Evolutionary conservation across 2,797 vertebrate species (phyloP), one percentile per base, ranked within the genome.

Genomic region (Orientallactaga sibirica): DNA sequence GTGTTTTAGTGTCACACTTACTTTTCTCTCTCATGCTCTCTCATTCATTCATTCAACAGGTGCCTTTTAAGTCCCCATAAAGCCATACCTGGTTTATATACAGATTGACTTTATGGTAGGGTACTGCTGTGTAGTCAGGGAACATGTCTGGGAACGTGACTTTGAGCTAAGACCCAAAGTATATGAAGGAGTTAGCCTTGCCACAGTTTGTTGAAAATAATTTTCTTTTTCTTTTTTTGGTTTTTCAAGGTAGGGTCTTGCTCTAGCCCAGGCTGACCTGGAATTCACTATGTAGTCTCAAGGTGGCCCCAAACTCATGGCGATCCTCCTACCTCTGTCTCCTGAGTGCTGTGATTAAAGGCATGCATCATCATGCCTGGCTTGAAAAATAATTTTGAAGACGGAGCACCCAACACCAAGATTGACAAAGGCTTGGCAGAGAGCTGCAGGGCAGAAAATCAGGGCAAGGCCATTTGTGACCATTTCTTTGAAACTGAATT

Each of bases 121-220:
- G 22, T 19, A 22, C 62, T 74, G 58, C 80, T 27, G 52, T 71
- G 7, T 29, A 55, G 11, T 82, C 68, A 64, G 41, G 22, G 29
- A 88, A 79, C 58, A 33, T 37, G 15, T 27, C 88, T 62, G 67
- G 78, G 78, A 86, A 66, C 58, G 70, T 90, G 78, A 79, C 67
- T 22, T 73, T 37, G 43, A 91, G 25, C 8, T 66, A 68, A 94
- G 83, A 82, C 29, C 15, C 16, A 78, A 41, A 0, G 43, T 64
- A 4, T 70, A 29, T 86, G 37, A 91, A 90, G 79, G 68, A 83
- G n/a, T 68, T 55, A 79, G 15, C 24, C 75, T 48, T 22, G 6
- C 62, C 43, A 77, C n/a, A 33, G 24, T 88, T 80, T 58, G 43
- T 43, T 88, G 64, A 80, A 68, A 55, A n/a, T 24, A 2, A 58